Base-by-base conservation (phyloP, 2,888 invertebrate genomes). In the Malthinus flaveolus region DNA sequence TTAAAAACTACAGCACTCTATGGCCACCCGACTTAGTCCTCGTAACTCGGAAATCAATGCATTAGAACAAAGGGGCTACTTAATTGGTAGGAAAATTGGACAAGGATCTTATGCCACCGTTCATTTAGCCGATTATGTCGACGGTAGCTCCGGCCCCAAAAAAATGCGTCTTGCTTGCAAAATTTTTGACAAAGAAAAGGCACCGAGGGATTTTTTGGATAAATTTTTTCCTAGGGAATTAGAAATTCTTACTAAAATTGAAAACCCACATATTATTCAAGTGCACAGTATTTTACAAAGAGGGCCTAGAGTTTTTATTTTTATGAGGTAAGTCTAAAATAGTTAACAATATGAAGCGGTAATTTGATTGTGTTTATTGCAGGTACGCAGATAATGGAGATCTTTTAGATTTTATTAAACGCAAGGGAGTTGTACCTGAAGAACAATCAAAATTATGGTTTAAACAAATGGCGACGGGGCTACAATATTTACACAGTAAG, bases 211-310 rank as follows among this genome's bases (percentile, higher is more conserved):
- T 81, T 96, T 95, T 81, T 84, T 94, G 69, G 89, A 90, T 67
- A 94, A 93, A 80, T 97, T 97, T 80, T 91, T 96, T 72, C 95
- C 96, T 31, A 86, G 96, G 59, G 96, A 97, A 82, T 83, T 96
- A 67, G 91, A 95, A 69, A 93, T 96, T 67, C 80, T 95, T 59
- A 92, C 90, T 23, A 89, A 90, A 78, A 89, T 97, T 65, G 90
- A 93, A 76, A 95, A 96, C 79, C 91, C 93, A 6, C 91, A 95
- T 74, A 90, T 96, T 45, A 91, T 95, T 65, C 90, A 91, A 83
- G 91, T 95, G 23, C 92, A 93, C 75, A 92, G 92, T 74, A 92
- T 92, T 65, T 79, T 93, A 56, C 91, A 93, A 73, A 84, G 91
- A 61, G 91, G 91, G 1, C 88, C 90, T 7, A 83, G 90, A 71